These are phyloP conservation scores for Chaetura pelagica DNA, from an alignment of 2,113 vertebrate species.

Conservation along the genomic window DNA sequence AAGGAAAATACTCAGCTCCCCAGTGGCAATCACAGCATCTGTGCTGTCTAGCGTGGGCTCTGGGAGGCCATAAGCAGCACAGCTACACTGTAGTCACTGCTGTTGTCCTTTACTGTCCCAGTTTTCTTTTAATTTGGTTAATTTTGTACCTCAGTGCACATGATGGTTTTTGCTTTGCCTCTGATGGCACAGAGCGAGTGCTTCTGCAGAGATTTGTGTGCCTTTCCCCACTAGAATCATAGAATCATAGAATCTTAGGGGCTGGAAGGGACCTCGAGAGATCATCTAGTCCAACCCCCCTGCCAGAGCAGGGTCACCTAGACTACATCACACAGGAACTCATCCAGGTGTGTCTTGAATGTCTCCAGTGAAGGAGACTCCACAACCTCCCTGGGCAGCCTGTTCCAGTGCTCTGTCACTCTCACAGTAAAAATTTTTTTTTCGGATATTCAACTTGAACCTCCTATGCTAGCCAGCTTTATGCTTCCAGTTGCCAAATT, in stretches of 20 bases:
- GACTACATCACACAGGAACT: no score
- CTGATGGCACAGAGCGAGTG: neutral
- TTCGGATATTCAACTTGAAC: no score
- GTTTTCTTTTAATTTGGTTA: neutral
- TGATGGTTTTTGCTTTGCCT: neutral
- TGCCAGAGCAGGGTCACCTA: no score
- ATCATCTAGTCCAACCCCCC: no score
- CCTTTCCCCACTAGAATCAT: no score
- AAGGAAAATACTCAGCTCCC: neutral
- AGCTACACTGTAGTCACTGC: neutral
- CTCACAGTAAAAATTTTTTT: no score
- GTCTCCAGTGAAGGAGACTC: no score
- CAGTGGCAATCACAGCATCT: neutral
- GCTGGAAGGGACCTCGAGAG: no score
- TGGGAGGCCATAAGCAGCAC: neutral
- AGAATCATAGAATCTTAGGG: no score
- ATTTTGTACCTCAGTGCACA: constrained; percentile 9
- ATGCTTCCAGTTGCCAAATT: neutral
- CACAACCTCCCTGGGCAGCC: no score
- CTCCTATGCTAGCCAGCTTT: neutral
- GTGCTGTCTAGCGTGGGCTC: neutral
- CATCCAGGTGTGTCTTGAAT: no score
- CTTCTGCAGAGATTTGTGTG: neutral
- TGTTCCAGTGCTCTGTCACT: no score
- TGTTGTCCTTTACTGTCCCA: neutral